Evolutionary conservation across 2,888 invertebrate genomes (phyloP).

Genomic region (Colostygia pectinataria): DNA sequence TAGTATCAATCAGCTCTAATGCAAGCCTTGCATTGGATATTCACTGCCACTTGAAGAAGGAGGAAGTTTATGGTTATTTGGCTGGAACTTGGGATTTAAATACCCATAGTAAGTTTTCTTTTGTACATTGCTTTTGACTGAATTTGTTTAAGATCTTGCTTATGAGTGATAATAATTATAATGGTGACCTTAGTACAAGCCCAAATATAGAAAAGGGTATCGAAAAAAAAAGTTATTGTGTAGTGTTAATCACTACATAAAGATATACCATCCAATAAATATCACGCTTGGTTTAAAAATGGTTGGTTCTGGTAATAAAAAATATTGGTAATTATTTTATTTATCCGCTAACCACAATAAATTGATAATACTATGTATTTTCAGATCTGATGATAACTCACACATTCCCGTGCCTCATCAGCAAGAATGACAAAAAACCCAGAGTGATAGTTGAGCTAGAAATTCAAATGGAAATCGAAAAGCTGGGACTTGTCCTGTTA

Average conservation of each 20-base stretch:
- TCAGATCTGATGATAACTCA: conserved; percentile 93
- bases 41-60: conserved; percentile 96
- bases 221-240: too few species aligned
- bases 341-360: neutral
- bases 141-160: too few species aligned
- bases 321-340: too few species aligned
- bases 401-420: conserved; percentile 93
- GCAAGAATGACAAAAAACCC: conserved; percentile 90
- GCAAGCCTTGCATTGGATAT: conserved; percentile 94
- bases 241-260: too few species aligned
- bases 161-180: too few species aligned
- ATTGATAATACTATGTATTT: too few species aligned
- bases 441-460: conserved; percentile 90
- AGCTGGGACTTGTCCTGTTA: conserved; percentile 90
- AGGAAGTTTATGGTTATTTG: conserved; percentile 97
- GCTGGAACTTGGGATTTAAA: conserved; percentile 98
- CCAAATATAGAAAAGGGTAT: too few species aligned
- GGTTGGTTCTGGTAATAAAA: too few species aligned
- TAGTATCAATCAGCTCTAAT: conserved; percentile 93
- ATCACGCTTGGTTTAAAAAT: too few species aligned
- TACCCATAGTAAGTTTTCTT: conserved; percentile 90
- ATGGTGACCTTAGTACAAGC: too few species aligned
- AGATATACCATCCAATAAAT: too few species aligned
- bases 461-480: conserved; percentile 92
- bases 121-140: neutral